Evolutionary conservation across 2,888 invertebrate species (phyloP).

Genomic region (Seira musarum): DNA sequence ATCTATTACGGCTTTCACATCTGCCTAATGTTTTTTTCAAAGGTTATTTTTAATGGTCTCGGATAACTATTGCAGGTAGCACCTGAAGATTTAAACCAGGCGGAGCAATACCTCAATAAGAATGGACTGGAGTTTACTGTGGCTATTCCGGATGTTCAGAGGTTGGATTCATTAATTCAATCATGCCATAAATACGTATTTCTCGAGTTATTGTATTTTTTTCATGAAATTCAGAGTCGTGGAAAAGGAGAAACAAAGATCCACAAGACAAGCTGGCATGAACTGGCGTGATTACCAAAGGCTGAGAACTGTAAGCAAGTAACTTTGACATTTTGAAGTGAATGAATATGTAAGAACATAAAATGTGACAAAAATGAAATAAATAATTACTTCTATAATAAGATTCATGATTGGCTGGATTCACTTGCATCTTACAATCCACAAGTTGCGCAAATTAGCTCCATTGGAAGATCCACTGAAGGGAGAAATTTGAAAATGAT

Average conservation of each 20-base stretch:
- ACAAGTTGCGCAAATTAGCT: conserved; percentile 67
- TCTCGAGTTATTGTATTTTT: too few relatives aligned
- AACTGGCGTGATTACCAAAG: conserved; percentile 67
- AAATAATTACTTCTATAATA: too few relatives aligned
- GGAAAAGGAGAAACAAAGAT: conserved; percentile 60
- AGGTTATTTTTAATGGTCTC: neutral
- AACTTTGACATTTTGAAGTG: too few relatives aligned
- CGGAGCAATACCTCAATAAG: conserved; percentile 57
- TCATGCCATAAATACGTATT: neutral
- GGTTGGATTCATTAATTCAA: conserved; percentile 41
- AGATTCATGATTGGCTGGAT: conserved; percentile 70
- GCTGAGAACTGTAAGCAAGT: conserved; percentile 56
- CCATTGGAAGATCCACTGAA: conserved; percentile 71
- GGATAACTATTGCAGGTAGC: conserved; percentile 33
- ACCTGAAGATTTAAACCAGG: conserved; percentile 50
- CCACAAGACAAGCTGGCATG: conserved; percentile 65
- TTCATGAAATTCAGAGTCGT: conserved; percentile 54
- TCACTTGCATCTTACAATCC: conserved; percentile 69
- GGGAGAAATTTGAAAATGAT: conserved; percentile 71
- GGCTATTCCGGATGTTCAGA: conserved; percentile 64
- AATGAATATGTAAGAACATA: too few relatives aligned
- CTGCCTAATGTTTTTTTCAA: neutral
- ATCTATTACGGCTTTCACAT: neutral
- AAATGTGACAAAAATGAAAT: too few relatives aligned
- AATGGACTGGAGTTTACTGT: conserved; percentile 63